Percentiles rank a stretch among this genome's conserved stretches.
These are phyloP conservation scores for Plagodis dolabraria DNA, from an alignment of 2,888 invertebrate genomes.

Conservation along the genomic window DNA sequence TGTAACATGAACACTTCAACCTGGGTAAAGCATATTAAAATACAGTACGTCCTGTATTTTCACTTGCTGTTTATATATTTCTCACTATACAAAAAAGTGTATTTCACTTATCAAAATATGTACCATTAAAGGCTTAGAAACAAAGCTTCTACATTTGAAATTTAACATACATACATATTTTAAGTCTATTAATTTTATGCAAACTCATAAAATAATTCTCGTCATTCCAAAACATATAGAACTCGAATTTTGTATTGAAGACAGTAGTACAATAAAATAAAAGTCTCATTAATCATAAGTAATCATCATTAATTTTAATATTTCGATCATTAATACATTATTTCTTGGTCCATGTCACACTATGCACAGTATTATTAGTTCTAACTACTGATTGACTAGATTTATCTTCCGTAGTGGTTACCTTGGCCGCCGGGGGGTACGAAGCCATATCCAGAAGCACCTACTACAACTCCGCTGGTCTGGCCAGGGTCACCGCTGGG, in stretches of 20 bases:
- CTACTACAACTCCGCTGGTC: constrained; percentile 92
- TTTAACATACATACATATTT: no score
- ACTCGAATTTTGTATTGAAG: no score
- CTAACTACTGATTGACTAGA: constrained; percentile 69
- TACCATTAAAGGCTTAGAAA: neutral
- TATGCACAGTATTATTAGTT: constrained; percentile 52
- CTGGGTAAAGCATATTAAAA: neutral
- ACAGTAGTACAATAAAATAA: no score
- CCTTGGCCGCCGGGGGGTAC: constrained; percentile 90
- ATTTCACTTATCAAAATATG: neutral
- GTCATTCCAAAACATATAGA: no score
- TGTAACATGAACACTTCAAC: constrained; percentile 29
- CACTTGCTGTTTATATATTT: neutral
- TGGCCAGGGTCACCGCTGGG: constrained; percentile 88
- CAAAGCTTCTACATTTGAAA: no score
- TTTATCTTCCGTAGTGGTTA: constrained; percentile 79
- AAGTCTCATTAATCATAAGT: no score
- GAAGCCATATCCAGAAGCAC: constrained; percentile 94
- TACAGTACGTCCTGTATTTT: neutral
- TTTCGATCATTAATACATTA: no score
- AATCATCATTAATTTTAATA: no score
- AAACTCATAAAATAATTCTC: no score
- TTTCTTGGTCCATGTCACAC: constrained; percentile 38
- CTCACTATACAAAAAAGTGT: neutral
- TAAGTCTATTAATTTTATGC: no score